A percentile compares a stretch with the other conserved stretches of the same genome.
Conservation (phyloP, 2,113 vertebrate species). For the Carlito syrichta region DNA sequence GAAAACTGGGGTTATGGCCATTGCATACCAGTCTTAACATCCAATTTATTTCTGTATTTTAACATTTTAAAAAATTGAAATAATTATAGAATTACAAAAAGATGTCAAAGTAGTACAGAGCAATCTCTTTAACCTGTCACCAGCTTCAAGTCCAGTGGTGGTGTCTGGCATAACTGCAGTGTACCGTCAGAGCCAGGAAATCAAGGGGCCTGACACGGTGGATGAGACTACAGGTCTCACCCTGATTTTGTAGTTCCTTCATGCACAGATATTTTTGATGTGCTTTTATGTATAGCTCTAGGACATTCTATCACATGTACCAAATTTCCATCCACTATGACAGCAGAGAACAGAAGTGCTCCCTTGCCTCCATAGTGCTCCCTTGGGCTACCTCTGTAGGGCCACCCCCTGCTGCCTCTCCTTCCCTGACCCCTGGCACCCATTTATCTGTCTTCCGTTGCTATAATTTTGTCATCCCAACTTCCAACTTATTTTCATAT, state of each 20-base stretch:
- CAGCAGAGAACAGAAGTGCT: neutral
- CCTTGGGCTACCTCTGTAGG: neutral
- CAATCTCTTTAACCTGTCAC: neutral
- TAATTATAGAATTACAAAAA: neutral
- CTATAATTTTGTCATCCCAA: neutral
- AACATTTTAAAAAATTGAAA: neutral
- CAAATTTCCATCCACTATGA: neutral
- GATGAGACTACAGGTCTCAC: neutral
- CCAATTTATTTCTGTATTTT: neutral
- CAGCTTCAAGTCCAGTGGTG: neutral
- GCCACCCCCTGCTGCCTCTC: neutral
- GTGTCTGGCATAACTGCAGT: neutral
- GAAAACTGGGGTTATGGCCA: neutral
- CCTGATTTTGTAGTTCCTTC: neutral
- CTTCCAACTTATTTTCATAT: neutral
- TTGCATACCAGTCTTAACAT: neutral
- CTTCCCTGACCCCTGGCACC: neutral
- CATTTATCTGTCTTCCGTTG: neutral
- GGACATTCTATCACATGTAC: neutral
- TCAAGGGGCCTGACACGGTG: rapidly evolving
- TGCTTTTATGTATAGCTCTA: neutral
- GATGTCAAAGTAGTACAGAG: neutral
- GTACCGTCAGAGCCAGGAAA: neutral
- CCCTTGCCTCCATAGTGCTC: neutral
- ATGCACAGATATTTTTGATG: neutral